Evolutionary conservation across 2,888 invertebrate genomes (phyloP).

Genomic region (Eumacrocentrus americanus): DNA sequence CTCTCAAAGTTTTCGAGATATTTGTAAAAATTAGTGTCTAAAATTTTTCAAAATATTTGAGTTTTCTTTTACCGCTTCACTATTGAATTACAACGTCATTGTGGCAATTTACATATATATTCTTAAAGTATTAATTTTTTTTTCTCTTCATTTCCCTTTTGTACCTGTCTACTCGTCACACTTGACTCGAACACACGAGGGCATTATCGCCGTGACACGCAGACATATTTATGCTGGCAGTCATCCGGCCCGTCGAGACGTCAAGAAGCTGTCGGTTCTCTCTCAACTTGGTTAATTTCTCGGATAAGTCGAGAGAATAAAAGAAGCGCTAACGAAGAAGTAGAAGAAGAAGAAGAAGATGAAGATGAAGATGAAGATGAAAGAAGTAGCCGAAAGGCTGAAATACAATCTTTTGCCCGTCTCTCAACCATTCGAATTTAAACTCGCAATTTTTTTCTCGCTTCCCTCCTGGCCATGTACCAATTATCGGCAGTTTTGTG

Average conservation of each 20-base stretch:
- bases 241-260: slow-evolving; percentile 17
- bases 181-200: slow-evolving; percentile 3
- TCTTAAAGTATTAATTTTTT: not conserved
- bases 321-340: not conserved
- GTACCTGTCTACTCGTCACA: slow-evolving; percentile 14
- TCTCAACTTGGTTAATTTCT: slow-evolving; percentile 18
- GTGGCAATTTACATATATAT: not conserved
- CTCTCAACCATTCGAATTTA: slow-evolving; percentile 1
- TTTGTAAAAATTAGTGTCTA: too few relatives aligned
- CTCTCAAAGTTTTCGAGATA: too few relatives aligned
- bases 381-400: not conserved
- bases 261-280: slow-evolving; percentile 24
- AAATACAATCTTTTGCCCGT: not conserved
- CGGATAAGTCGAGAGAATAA: not conserved
- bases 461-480: not conserved
- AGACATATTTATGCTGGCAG: slow-evolving; percentile 22
- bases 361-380: not conserved
- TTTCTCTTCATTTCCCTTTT: not conserved
- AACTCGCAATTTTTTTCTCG: not conserved
- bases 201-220: slow-evolving; percentile 17
- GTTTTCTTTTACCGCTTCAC: too few relatives aligned
- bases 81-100: not conserved
- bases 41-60: too few relatives aligned
- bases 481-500: slow-evolving; percentile 7
- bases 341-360: not conserved